Evolutionary conservation across 2,113 vertebrate species (phyloP).

Genomic region (Sinocyclocheilus anophthalmus): DNA sequence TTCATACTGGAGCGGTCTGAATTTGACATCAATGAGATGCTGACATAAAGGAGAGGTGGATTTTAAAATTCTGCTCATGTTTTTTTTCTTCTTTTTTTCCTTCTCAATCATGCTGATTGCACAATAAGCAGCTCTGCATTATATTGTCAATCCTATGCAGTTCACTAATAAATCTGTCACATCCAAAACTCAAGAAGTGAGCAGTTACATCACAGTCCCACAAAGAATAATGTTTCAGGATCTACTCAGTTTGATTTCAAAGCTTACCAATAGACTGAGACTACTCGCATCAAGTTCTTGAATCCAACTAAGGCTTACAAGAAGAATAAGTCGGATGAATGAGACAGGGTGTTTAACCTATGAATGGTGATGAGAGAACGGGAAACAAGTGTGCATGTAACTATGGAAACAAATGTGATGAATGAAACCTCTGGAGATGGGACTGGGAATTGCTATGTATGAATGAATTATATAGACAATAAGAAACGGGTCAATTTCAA

Average conservation of each 20-base stretch:
- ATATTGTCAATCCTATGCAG: too few relatives aligned
- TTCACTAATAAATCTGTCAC: too few relatives aligned
- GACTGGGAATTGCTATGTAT: not conserved
- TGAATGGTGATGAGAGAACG: conserved; percentile 5
- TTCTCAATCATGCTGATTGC: not conserved
- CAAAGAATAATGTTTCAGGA: too few relatives aligned
- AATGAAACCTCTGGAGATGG: not conserved
- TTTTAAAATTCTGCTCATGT: not conserved
- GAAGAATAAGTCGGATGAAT: not conserved
- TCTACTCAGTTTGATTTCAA: too few relatives aligned
- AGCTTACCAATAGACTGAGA: too few relatives aligned
- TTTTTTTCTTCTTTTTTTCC: not conserved
- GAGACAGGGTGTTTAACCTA: not conserved
- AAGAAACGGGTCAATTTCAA: not conserved
- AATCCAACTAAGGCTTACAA: too few relatives aligned
- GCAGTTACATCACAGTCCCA: too few relatives aligned
- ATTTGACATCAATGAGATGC: conserved; percentile 24
- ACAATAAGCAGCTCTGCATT: too few relatives aligned
- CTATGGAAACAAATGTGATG: conserved; percentile 23
- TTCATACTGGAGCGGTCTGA: conserved; percentile 30
- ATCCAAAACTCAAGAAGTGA: too few relatives aligned
- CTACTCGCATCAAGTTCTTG: too few relatives aligned
- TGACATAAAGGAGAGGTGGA: conserved; percentile 52
- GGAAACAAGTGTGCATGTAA: not conserved
- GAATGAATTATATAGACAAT: not conserved